These are phyloP conservation scores for Cotesia chilonis DNA, from an alignment of 1,140 invertebrate genomes.

Conservation along the genomic window DNA sequence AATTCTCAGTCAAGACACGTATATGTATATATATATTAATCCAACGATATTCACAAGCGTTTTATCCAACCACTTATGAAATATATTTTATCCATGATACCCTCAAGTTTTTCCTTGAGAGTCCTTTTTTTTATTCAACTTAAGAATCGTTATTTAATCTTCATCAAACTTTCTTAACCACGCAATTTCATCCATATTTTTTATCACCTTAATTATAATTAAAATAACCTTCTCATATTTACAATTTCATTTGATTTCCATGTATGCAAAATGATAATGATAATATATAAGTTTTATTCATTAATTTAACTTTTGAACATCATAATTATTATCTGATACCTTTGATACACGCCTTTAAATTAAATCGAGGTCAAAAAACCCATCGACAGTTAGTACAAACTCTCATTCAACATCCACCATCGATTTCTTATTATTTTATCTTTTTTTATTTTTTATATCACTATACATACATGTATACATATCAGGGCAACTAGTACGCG, in stretches of 20 bases:
- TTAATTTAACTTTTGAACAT: constrained; percentile 1
- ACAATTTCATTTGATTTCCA: too few species aligned
- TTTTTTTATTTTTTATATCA: neutral
- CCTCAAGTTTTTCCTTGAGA: constrained; percentile 15
- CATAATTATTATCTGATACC: constrained; percentile 10
- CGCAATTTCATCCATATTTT: neutral
- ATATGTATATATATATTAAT: neutral
- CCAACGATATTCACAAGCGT: constrained; percentile 30
- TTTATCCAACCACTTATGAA: constrained; percentile 5
- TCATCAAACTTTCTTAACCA: neutral
- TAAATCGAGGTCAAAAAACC: constrained; percentile 12
- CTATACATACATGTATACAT: constrained; percentile 19
- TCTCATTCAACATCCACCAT: neutral
- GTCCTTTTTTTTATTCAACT: neutral
- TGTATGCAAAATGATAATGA: too few species aligned
- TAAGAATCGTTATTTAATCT: neutral
- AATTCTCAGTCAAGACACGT: constrained; percentile 46
- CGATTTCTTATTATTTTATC: neutral
- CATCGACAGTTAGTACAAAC: constrained; percentile 16
- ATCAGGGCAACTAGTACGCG: constrained; percentile 12
- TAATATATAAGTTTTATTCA: neutral
- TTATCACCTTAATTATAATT: neutral
- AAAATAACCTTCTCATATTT: too few species aligned
- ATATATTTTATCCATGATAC: neutral
- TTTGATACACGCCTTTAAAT: constrained; percentile 13